Percentiles rank a stretch among this genome's conserved stretches.
Conservation (phyloP, 2,797 vertebrate genomes). For the Ptychadena robeensis region DNA sequence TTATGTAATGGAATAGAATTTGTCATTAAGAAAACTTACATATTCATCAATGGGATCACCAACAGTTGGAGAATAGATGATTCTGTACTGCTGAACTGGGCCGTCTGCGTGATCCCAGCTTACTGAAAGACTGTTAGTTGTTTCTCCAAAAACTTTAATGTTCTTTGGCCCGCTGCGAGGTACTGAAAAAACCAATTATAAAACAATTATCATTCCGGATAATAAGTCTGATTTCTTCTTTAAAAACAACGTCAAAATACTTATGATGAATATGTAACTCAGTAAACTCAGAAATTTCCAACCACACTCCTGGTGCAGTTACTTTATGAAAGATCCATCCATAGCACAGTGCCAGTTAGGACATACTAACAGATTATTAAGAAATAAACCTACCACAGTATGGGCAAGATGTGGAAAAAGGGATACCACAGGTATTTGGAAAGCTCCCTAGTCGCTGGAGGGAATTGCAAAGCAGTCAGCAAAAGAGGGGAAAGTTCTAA, state of each 20-base stretch:
- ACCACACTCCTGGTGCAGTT: slow-evolving; percentile 43
- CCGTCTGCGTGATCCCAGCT: slow-evolving; percentile 96
- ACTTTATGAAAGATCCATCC: slow-evolving; percentile 25
- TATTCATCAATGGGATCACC: slow-evolving; percentile 93
- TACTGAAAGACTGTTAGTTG: slow-evolving; percentile 90
- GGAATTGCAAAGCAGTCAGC: slow-evolving; percentile 45
- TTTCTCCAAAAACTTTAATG: slow-evolving; percentile 88
- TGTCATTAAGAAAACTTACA: slow-evolving; percentile 76
- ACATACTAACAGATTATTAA: slow-evolving; percentile 56
- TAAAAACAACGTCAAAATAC: slow-evolving; percentile 39
- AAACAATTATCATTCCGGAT: slow-evolving; percentile 22
- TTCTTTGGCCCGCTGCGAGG: slow-evolving; percentile 90
- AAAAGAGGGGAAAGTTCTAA: slow-evolving; percentile 42
- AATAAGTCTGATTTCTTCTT: slow-evolving; percentile 34
- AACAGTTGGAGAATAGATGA: slow-evolving; percentile 85
- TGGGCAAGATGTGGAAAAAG: slow-evolving; percentile 58
- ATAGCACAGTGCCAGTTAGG: slow-evolving; percentile 40
- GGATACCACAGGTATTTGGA: slow-evolving; percentile 59
- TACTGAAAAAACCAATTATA: slow-evolving; percentile 74
- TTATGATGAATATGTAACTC: slow-evolving; percentile 26
- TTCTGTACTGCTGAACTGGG: slow-evolving; percentile 89
- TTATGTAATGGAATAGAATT: background rate
- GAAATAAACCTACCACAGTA: slow-evolving; percentile 60
- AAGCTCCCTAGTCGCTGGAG: slow-evolving; percentile 22
- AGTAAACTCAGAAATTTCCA: slow-evolving; percentile 49